Conservation (phyloP, 2,113 vertebrate species). For the Thomomys bottae region DNA sequence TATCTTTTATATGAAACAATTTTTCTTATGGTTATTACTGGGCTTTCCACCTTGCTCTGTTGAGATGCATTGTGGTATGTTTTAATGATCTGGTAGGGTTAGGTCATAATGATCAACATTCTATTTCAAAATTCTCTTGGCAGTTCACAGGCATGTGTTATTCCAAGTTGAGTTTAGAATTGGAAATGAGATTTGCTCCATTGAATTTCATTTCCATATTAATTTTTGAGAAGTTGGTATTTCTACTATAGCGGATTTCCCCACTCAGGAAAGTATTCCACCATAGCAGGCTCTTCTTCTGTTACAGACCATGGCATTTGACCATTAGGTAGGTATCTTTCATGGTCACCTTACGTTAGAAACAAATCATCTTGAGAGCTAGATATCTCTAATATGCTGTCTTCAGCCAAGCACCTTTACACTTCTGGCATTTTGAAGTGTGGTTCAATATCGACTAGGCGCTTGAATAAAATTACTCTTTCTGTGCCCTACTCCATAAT, state of each 20-base stretch:
- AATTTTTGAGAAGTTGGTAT: background rate
- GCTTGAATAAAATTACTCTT: background rate
- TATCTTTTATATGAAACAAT: background rate
- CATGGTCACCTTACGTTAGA: background rate
- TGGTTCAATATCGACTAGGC: background rate
- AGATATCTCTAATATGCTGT: background rate
- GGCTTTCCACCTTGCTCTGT: background rate
- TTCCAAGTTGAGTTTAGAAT: constrained; percentile 30
- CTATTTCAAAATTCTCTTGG: background rate
- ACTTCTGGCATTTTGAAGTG: background rate
- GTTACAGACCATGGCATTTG: background rate
- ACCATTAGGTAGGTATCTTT: background rate
- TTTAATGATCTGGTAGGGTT: background rate
- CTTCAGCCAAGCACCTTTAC: background rate
- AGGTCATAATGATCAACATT: background rate
- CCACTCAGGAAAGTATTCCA: background rate
- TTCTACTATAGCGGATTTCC: background rate
- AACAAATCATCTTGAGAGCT: constrained; percentile 9
- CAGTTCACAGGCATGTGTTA: constrained; percentile 18
- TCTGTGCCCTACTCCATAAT: background rate
- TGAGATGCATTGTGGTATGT: background rate
- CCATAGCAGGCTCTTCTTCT: background rate
- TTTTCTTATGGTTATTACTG: background rate
- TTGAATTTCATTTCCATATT: background rate
- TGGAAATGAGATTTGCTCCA: constrained; percentile 14